Conservation (phyloP, 2,888 invertebrate species). For the Dicycla oo region DNA sequence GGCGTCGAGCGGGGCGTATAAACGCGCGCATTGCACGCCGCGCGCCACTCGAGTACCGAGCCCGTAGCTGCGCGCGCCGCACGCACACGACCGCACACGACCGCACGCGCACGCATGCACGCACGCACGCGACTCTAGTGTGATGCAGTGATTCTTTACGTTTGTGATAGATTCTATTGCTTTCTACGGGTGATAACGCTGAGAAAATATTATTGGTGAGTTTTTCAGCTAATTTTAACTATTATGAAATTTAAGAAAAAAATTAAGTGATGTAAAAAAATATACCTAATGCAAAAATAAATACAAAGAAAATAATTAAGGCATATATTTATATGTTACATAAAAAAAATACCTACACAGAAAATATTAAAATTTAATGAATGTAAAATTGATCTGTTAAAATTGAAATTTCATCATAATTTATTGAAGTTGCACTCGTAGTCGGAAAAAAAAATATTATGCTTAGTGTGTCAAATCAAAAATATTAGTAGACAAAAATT, state of each 20-base stretch:
- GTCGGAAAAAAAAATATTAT: neutral
- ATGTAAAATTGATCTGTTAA: neutral
- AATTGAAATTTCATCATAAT: neutral
- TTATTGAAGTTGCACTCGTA: neutral
- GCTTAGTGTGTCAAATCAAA: neutral
- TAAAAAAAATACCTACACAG: neutral
- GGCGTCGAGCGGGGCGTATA: conserved; percentile 79
- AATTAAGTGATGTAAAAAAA: neutral
- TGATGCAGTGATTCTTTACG: conserved; percentile 68
- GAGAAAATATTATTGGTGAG: conserved; percentile 71
- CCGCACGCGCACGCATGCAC: conserved; percentile 67
- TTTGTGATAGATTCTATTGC: conserved; percentile 60
- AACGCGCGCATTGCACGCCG: conserved; percentile 76
- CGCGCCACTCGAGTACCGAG: conserved; percentile 82
- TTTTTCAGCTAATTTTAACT: conserved; percentile 26
- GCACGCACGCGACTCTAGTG: conserved; percentile 62
- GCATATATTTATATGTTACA: neutral
- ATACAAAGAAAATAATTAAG: neutral
- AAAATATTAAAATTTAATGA: neutral
- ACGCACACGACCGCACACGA: conserved; percentile 71
- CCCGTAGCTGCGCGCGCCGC: conserved; percentile 76
- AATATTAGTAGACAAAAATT: neutral
- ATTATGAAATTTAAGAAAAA: conserved; percentile 6
- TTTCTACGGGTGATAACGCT: conserved; percentile 61
- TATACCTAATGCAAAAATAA: neutral